Conservation (phyloP, 2,888 invertebrate species). For the Phaonia tiefii region DNA sequence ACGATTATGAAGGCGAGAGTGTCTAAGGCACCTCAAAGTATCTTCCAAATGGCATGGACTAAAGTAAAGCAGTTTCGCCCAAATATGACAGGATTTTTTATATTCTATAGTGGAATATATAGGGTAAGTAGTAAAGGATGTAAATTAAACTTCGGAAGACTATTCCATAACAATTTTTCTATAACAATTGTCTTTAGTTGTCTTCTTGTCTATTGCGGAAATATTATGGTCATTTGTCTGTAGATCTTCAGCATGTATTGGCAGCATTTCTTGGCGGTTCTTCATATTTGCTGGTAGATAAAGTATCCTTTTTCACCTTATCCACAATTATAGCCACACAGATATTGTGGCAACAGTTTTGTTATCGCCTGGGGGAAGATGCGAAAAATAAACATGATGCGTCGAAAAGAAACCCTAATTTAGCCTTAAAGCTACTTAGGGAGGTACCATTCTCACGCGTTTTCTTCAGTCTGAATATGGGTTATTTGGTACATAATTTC, state of each 20-base stretch:
- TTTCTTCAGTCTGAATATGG: constrained; percentile 46
- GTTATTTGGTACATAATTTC: constrained; percentile 59
- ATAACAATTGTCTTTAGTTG: constrained; percentile 52
- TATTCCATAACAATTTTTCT: background rate
- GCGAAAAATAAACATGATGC: background rate
- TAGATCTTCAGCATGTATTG: constrained; percentile 53
- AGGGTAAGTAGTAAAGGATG: constrained; percentile 70
- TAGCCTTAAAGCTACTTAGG: constrained; percentile 39
- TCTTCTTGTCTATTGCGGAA: constrained; percentile 56
- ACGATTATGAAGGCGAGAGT: constrained; percentile 60
- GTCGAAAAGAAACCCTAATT: constrained; percentile 3
- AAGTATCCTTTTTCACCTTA: constrained; percentile 48
- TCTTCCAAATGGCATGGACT: background rate
- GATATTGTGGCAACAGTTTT: constrained; percentile 61
- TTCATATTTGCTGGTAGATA: constrained; percentile 54
- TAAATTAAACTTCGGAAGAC: no score
- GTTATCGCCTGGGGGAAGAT: constrained; percentile 16
- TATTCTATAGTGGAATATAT: constrained; percentile 74
- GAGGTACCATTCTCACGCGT: constrained; percentile 56
- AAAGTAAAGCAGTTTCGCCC: constrained; percentile 60
- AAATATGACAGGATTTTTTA: constrained; percentile 70
- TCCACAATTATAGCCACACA: constrained; percentile 58
- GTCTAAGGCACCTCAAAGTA: background rate
- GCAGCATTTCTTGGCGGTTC: constrained; percentile 64
- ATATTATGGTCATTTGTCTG: constrained; percentile 44